Evolutionary conservation across 2,888 invertebrate genomes (phyloP), one percentile per base, ranked within the genome.

Genomic region (Isoperla grammatica): DNA sequence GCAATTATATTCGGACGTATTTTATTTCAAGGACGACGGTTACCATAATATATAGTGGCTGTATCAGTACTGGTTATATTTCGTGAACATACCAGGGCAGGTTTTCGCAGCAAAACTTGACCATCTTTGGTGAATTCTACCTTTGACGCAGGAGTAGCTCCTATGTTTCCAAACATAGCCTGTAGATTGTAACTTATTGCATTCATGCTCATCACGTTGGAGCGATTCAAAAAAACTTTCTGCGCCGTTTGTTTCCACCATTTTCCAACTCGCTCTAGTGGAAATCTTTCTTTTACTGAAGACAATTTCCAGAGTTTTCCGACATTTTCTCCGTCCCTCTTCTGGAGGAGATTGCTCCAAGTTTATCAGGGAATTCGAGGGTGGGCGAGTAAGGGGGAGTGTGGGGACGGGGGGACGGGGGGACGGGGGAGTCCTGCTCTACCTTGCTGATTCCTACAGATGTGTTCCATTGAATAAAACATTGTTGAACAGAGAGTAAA

Each of bases 221-320:
- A 11, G 8, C 53, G 19, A 53, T 53, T 9, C 35, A 37, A 37
- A 53, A 15, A 39, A 53, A 53, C 53, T 53, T 53, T 53, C 53
- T 20, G 17, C 53, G 3, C 29, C 53, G 39, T 53, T 53, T 53
- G 53, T 53, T 53, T 39, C 39, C 53, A 39, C 53, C 53, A 39
- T 17, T 53, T 39, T 17, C 53, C 53, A 17, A 15, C 39, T 20
- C 39, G 11, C 15, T 19, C 39, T 19, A 15, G 6, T 53, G 39
- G 53, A 53, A 53, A 53, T 53, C 53, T 53, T 53, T 53, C n/a
- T 53, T 53, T 53, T 37, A 53, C 53, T 53, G 42, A 29, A 29
- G 29, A 29, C 29, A 29, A 29, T 29, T 29, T 29, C 29, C 29
- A 29, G 29, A 29, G 29, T 29, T 29, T 29, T 29, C 29, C 29